Evolutionary conservation across 2,113 vertebrate species (phyloP), one percentile per base, ranked within the genome.

Genomic region (Pavo muticus): DNA sequence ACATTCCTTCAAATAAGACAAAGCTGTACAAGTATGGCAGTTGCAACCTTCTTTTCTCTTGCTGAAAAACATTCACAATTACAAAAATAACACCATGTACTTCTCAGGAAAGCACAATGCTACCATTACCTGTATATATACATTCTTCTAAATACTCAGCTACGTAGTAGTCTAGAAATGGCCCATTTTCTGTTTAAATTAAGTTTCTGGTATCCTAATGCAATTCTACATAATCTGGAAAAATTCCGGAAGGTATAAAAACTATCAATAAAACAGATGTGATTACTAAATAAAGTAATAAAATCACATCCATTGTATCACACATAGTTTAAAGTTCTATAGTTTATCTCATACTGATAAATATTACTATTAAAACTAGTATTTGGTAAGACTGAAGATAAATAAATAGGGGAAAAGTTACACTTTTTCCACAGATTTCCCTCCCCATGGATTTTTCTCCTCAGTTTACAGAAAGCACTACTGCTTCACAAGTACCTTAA

Each of bases 1-100:
- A 20, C 2, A 0, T 19, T 39, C 12, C 30, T 81, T 8, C 35
- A 78, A 37, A 14, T 19, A 20, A 77, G 59, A 76, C 21, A 16
- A 65, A 40, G 8, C 47, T 40, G 9, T 24, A n/a, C 7, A 77
- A 0, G 0, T 63, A 12, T 2, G 1, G 50, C 39, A 88, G 29
- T 15, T 25, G n/a, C 50, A 63, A 42, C 2, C 10, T 70, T 7
- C 25, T 88, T 48, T 27, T 61, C 24, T 12, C 30, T 88, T 30
- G 23, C 48, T 50, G 48, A 50, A 25, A 13, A 50, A 50, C 14
- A 23, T 25, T 6, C 23, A 50, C 21, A 7, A 12, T 50, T 25
- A 50, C 48, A 50, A 25, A 50, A 50, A 50, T 6, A 50, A 14
- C 24, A 48, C 68, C 0, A 0, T 11, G 2, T 60, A 56, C 18